Evolutionary conservation across 2,797 vertebrate species (phyloP).

Genomic region (Cynopterus sphinx): DNA sequence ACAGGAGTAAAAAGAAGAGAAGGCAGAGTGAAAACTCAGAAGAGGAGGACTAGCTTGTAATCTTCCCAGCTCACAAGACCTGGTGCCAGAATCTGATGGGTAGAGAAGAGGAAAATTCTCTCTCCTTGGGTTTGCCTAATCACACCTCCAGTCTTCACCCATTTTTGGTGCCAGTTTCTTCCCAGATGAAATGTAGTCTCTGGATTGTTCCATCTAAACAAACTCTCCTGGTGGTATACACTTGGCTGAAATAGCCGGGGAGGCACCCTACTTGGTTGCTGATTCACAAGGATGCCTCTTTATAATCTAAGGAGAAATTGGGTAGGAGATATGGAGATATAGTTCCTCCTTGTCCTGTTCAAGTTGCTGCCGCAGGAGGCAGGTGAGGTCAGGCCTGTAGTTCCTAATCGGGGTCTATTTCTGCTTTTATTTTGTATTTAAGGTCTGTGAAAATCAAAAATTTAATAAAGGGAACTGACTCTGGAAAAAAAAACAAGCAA

Average conservation of each 20-base stretch:
- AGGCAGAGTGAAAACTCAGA: constrained; percentile 88
- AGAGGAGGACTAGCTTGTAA: constrained; percentile 89
- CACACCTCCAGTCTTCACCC: no score
- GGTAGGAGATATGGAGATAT: not conserved
- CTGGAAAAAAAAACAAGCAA: constrained; percentile 43
- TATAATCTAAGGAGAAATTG: not conserved
- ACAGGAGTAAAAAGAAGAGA: constrained; percentile 83
- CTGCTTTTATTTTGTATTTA: constrained; percentile 82
- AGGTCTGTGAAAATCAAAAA: constrained; percentile 77
- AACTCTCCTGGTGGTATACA: no score
- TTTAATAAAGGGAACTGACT: constrained; percentile 84
- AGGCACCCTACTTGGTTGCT: not conserved
- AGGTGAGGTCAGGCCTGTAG: constrained; percentile 12
- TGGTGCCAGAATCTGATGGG: constrained; percentile 83
- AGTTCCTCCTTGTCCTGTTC: constrained; percentile 46
- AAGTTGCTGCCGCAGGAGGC: constrained; percentile 40
- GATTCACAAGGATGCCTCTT: not conserved
- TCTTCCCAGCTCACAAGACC: constrained; percentile 91
- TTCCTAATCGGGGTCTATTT: constrained; percentile 63
- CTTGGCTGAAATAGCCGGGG: not conserved
- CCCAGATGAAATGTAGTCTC: no score
- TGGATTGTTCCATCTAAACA: no score
- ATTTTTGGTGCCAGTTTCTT: no score
- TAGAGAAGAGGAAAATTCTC: constrained; percentile 2
- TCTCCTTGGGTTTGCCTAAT: not conserved